A percentile compares a stretch with the other conserved stretches of the same genome.
These are phyloP conservation scores for Tipula helvola DNA, from an alignment of 2,888 invertebrate species.

Conservation along the genomic window DNA sequence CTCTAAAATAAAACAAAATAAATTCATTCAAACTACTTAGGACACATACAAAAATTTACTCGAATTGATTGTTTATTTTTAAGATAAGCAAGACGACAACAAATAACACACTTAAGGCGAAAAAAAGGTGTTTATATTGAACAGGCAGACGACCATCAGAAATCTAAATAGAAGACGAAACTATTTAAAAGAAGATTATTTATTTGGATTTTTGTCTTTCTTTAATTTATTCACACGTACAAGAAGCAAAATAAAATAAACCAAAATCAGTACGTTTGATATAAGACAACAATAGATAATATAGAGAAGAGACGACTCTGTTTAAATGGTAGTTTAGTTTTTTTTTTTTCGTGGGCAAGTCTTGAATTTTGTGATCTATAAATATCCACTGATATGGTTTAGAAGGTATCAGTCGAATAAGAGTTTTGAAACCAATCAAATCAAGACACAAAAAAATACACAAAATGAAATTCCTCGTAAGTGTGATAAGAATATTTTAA, in stretches of 20 bases:
- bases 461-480: slow-evolving; percentile 22
- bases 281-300: background rate
- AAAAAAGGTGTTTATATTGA: background rate
- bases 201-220: slow-evolving; percentile 4
- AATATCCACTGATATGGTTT: background rate
- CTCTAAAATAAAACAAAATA: background rate
- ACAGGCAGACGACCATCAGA: background rate
- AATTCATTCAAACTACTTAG: background rate
- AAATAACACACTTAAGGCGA: background rate
- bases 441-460: background rate
- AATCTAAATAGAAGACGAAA: background rate
- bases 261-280: background rate
- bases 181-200: background rate
- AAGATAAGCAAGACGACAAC: background rate
- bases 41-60: background rate
- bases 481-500: slow-evolving; percentile 14
- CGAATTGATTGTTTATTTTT: background rate
- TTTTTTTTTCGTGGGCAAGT: background rate
- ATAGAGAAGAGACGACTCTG: background rate
- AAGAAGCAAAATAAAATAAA: background rate
- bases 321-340: background rate
- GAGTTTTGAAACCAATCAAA: background rate
- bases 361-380: background rate
- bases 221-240: background rate
- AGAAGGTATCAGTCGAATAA: background rate